phyloP scores from a whole-genome alignment of 1,140 invertebrate species.

The Aleiodes sp. region DNA sequence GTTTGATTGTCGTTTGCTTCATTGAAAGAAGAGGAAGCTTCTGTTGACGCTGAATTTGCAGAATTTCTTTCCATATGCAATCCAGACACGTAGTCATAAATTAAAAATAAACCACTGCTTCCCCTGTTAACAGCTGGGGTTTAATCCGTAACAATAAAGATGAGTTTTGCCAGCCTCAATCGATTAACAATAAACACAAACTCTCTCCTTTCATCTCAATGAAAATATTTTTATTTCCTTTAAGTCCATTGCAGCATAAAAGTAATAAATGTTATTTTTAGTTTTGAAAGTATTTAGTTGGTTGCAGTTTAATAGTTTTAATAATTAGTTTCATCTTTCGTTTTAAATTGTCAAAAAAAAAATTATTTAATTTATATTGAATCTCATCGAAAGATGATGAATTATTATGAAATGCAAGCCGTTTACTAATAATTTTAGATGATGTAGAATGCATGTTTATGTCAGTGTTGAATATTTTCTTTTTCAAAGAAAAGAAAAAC shows the following conservation, averaged over 20 bases:
- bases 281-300: conserved; percentile 24
- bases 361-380: too few species aligned
- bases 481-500: neutral
- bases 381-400: too few species aligned
- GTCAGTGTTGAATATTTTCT: neutral
- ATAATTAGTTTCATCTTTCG: neutral
- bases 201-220: neutral
- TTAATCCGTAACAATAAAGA: neutral
- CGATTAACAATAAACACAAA: neutral
- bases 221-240: neutral
- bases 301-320: conserved; percentile 35
- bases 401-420: neutral
- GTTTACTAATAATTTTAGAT: neutral
- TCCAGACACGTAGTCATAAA: conserved; percentile 36
- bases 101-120: conserved; percentile 35
- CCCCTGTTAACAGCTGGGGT: neutral
- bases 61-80: conserved; percentile 31
- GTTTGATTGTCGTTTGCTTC: too few species aligned
- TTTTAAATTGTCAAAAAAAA: too few species aligned
- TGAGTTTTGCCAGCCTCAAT: neutral
- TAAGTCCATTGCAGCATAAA: neutral
- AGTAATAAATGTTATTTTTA: neutral
- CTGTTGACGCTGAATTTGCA: neutral
- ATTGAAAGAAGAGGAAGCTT: neutral
- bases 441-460: neutral